Conservation (phyloP, 2,113 vertebrate species). For the Hypomesus transpacificus region DNA sequence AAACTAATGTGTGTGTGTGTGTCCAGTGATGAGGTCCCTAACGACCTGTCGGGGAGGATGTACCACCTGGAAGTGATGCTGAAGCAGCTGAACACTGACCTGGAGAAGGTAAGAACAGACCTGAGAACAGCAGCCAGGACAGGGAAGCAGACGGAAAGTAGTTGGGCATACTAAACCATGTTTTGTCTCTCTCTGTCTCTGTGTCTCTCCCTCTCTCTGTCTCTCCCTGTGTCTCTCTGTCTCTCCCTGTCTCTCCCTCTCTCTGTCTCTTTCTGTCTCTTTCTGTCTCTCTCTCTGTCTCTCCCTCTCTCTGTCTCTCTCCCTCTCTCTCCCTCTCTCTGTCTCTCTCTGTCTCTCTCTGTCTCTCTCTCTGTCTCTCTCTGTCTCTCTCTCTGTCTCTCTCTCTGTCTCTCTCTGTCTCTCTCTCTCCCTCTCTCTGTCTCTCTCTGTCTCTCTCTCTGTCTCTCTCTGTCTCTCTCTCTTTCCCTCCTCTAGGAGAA, state of each 20-base stretch:
- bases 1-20: slow-evolving; percentile 22
- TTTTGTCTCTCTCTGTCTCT: no score
- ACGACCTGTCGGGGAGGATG: slow-evolving; percentile 82
- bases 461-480: not conserved
- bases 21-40: slow-evolving; percentile 75
- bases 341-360: no score
- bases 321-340: no score
- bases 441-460: not conserved
- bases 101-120: slow-evolving; percentile 75
- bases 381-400: no score
- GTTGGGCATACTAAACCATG: no score
- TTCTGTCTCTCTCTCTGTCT: not conserved
- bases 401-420: no score
- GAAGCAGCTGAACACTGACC: slow-evolving; percentile 85
- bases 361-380: no score
- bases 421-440: no score
- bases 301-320: not conserved
- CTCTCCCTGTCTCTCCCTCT: not conserved
- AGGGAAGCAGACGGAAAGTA: no score
- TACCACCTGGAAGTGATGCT: slow-evolving; percentile 86
- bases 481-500: slow-evolving; percentile 79
- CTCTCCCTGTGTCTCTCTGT: no score
- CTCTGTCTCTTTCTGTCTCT: not conserved
- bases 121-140: no score
- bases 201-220: no score